Conservation (phyloP, 2,888 invertebrate species). For the Itoplectis maculator region DNA sequence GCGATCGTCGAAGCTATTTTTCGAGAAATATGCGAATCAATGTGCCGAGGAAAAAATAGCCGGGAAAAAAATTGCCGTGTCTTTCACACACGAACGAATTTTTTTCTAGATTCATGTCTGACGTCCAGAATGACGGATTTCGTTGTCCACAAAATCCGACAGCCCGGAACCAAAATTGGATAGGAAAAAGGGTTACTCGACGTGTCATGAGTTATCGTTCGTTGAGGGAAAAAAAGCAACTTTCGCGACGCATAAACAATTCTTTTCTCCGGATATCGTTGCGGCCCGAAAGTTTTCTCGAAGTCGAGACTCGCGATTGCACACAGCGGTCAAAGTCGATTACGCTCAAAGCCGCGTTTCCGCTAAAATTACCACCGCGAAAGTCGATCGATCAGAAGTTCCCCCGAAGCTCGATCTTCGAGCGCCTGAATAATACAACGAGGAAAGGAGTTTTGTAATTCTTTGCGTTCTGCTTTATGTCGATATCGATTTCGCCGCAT, state of each 20-base stretch:
- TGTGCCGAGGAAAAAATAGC: no score
- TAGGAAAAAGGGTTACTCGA: no score
- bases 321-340: constrained; percentile 27
- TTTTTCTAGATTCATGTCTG: no score
- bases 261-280: constrained; percentile 2
- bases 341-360: constrained; percentile 20
- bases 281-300: constrained; percentile 18
- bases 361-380: neutral
- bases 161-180: no score
- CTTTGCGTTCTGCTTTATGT: constrained; percentile 37
- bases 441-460: no score
- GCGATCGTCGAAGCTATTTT: no score
- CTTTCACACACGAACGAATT: no score
- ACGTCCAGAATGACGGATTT: no score
- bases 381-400: constrained; percentile 15
- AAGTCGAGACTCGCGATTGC: constrained; percentile 18
- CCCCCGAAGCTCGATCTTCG: neutral
- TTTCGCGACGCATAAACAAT: neutral
- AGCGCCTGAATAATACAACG: neutral
- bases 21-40: no score
- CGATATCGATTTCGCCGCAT: constrained; percentile 52
- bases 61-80: no score
- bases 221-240: neutral
- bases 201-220: neutral
- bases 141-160: no score